phyloP scores from a whole-genome alignment of 2,113 vertebrate species.

The Ctenomys sociabilis region DNA sequence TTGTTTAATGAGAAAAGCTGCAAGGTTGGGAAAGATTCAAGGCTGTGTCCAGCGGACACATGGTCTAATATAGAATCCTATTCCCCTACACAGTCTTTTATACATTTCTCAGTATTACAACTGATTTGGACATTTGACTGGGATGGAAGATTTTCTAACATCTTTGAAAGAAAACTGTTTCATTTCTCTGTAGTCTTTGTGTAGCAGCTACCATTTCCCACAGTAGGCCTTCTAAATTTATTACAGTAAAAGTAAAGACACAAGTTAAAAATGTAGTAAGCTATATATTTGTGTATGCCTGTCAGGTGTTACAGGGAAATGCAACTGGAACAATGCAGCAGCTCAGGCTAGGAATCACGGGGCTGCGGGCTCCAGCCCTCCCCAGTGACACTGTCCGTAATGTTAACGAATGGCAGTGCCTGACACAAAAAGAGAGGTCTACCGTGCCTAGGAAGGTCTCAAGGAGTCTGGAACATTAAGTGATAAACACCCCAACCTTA shows the following conservation, averaged over 20 bases:
- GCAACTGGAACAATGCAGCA: fast-evolving
- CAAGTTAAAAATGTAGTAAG: background rate
- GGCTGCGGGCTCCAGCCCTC: background rate
- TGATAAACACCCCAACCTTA: background rate
- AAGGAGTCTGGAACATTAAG: background rate
- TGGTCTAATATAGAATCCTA: conserved; percentile 1
- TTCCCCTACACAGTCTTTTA: background rate
- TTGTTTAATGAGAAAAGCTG: background rate
- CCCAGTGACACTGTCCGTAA: fast-evolving
- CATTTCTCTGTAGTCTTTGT: background rate
- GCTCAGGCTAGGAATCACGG: background rate
- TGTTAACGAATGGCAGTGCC: background rate
- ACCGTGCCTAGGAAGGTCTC: background rate
- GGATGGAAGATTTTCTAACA: background rate
- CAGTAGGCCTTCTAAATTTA: background rate
- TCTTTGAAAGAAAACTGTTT: background rate
- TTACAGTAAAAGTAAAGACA: background rate
- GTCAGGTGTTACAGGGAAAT: background rate
- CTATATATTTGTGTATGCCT: background rate
- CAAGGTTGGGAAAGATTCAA: background rate
- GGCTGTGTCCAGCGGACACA: background rate
- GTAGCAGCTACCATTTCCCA: background rate
- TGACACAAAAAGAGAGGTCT: background rate
- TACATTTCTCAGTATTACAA: conserved; percentile 12
- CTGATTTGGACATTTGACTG: conserved; percentile 49